Evolutionary conservation across 64 coral and sea anemone genomes (phyloP).

Genomic region (Dendrophyllia cribrosa): DNA sequence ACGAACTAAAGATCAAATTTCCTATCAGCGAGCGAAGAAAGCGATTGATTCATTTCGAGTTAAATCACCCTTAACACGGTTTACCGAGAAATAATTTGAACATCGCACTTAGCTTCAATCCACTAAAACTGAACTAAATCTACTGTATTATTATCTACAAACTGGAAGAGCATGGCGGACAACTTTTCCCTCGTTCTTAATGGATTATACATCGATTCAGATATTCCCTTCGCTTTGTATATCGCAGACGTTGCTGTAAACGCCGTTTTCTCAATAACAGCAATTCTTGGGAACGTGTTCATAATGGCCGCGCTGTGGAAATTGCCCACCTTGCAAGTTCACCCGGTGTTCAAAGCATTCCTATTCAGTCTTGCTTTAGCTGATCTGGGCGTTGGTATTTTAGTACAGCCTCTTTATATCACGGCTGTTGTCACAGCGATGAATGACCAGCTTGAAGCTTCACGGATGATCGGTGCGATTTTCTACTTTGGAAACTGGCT

Average conservation of each 20-base stretch:
- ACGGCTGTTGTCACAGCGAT: neutral
- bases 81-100: too few species aligned
- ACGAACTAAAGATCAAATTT: conserved; percentile 3
- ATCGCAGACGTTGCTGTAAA: neutral
- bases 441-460: neutral
- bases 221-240: conserved; percentile 4
- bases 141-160: too few species aligned
- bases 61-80: too few species aligned
- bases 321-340: neutral
- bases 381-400: neutral
- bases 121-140: too few species aligned
- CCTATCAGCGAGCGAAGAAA: neutral
- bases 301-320: conserved; percentile 5
- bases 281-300: neutral
- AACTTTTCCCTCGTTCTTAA: neutral
- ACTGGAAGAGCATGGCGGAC: neutral
- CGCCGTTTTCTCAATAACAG: neutral
- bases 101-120: too few species aligned
- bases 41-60: neutral
- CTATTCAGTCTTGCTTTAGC: neutral
- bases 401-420: neutral
- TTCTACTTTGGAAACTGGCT: neutral
- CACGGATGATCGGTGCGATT: neutral
- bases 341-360: neutral
- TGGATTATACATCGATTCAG: neutral